Base-by-base conservation (phyloP, 2,113 vertebrate species). In the Empidonax traillii region DNA sequence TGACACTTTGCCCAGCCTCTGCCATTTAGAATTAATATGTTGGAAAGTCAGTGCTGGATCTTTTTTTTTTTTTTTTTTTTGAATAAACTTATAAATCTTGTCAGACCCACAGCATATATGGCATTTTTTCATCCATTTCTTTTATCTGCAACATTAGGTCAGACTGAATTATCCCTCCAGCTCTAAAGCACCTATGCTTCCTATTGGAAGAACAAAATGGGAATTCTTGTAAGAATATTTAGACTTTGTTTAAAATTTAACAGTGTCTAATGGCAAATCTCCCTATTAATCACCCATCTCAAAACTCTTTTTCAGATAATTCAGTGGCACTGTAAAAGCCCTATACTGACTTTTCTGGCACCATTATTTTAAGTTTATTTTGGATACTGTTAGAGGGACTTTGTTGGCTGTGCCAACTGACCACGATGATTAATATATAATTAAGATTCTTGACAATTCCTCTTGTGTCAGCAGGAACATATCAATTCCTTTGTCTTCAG, bases 401-500 rank as follows among this genome's bases (percentile, higher is more conserved):
- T 55, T 39, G 31, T 46, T 93, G 51, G 43, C 47, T 63, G 47
- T 85, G 78, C 72, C 88, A 95, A 37, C 41, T 90, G 87, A 85
- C 68, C 55, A 22, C 6, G 35, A 90, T 93, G 71, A 91, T 85
- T 91, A 95, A 92, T 85, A 81, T 27, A 73, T 46, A 69, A 90
- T 95, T 82, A 95, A 94, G 49, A 90, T 91, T 90, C 94, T 73
- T 88, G 90, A 88, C 4, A 9, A 94, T 80, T 91, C 85, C 74
- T 91, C 58, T 73, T 87, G 44, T 86, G 87, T 94, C 85, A 93
- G 85, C 81, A 73, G 78, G 71, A 76, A 62, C 44, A 66, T 2
- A 11, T 91, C 85, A 94, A 76, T 85, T 82, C 77, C 56, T 91
- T 96, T 96, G 91, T 92, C 85, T 94, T 85, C 86, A 90, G 59